phyloP scores from a whole-genome alignment of 2,113 vertebrate species.

The Erinaceus europaeus region DNA sequence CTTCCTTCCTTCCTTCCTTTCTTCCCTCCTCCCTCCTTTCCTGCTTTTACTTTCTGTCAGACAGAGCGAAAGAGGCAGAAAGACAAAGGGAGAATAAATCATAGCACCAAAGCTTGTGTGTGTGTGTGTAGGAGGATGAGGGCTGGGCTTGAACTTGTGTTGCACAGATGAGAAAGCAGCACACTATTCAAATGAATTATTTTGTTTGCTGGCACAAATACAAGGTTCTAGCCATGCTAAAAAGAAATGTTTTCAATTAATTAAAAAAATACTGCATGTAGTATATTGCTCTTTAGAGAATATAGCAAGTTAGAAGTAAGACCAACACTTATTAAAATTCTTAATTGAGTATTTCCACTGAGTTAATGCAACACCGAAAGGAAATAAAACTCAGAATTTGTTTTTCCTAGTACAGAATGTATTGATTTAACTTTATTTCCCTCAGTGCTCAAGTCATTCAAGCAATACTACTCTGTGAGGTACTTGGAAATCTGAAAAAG shows the following conservation, averaged over 20 bases:
- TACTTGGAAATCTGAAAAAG: not conserved
- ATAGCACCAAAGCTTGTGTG: no score
- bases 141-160: no score
- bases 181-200: no score
- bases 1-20: no score
- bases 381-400: not conserved
- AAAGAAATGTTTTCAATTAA: not conserved
- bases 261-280: not conserved
- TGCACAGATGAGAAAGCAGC: no score
- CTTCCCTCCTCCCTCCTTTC: no score
- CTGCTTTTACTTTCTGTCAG: no score
- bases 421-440: slow-evolving; percentile 35
- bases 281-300: not conserved
- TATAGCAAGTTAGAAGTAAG: not conserved
- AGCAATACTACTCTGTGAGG: not conserved
- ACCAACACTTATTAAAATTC: slow-evolving; percentile 19
- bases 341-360: slow-evolving; percentile 15
- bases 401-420: not conserved
- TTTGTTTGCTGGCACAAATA: no score
- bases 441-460: not conserved
- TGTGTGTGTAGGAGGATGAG: no score
- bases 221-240: not conserved
- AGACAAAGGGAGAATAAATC: no score
- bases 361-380: not conserved
- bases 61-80: no score